These are phyloP conservation scores for Forbesichthys papilliferus DNA, from an alignment of 2,113 vertebrate genomes.

Conservation along the genomic window DNA sequence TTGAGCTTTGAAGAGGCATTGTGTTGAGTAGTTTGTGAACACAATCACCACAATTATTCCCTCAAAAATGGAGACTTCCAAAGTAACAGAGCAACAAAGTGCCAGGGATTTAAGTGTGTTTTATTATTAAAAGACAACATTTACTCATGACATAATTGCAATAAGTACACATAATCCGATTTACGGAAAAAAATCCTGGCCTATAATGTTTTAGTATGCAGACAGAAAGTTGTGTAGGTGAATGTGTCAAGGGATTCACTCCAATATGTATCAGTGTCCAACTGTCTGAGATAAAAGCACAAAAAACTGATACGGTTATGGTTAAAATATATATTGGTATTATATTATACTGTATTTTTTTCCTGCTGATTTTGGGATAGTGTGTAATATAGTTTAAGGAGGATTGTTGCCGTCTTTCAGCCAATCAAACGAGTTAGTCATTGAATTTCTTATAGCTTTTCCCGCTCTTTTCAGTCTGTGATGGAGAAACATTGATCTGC, in stretches of 20 bases:
- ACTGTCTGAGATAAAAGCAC: too few relatives aligned
- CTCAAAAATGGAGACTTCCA: slow-evolving; percentile 51
- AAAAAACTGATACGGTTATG: slow-evolving; percentile 20
- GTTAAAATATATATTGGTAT: too few relatives aligned
- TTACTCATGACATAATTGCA: slow-evolving; percentile 65
- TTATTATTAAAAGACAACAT: slow-evolving; percentile 73
- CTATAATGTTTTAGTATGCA: slow-evolving; percentile 54
- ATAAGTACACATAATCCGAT: slow-evolving; percentile 67
- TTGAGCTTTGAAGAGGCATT: neutral
- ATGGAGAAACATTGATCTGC: slow-evolving; percentile 36
- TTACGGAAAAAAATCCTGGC: slow-evolving; percentile 50
- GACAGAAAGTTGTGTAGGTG: slow-evolving; percentile 43
- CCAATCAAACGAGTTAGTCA: slow-evolving; percentile 21
- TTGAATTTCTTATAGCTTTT: slow-evolving; percentile 16
- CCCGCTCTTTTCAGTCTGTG: slow-evolving; percentile 20
- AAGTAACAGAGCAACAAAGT: slow-evolving; percentile 48
- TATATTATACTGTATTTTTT: too few relatives aligned
- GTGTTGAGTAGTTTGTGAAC: slow-evolving; percentile 37
- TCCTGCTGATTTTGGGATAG: slow-evolving; percentile 5
- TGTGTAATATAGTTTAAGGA: slow-evolving; percentile 18
- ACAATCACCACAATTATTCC: slow-evolving; percentile 53
- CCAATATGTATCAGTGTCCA: slow-evolving; percentile 49
- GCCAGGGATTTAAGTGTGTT: slow-evolving; percentile 62
- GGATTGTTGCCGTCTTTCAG: slow-evolving; percentile 47
- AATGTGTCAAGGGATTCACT: slow-evolving; percentile 59